Evolutionary conservation across 2,797 vertebrate genomes (phyloP), one percentile per base, ranked within the genome.

Genomic region (Malacoctenus gilli): DNA sequence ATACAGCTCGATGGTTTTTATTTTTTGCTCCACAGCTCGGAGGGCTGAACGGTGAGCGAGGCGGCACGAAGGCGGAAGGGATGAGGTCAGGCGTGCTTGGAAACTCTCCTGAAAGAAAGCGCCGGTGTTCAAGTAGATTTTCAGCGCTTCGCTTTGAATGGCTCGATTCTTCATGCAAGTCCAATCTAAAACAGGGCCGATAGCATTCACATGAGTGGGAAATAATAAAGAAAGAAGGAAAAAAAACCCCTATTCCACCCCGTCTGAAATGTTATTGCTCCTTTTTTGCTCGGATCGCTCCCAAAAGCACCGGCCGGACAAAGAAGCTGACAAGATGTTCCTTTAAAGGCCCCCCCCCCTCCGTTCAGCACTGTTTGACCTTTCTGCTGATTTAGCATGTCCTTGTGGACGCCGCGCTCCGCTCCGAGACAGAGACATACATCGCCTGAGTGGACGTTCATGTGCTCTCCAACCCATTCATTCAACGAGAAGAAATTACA

Each of bases 351-450:
- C 30, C 36, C 49, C 39, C 30, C 36, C 49, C 18, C 32, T 72
- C 57, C 62, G 55, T 43, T 8, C 57, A 25, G 41, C 58, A 41
- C 28, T 39, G 36, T 56, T 73, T 78, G 75, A 82, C 82, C 80
- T 79, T 72, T 79, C 51, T 74, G 76, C 78, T 82, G 71, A 85
- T 83, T 71, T 78, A 64, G 58, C 78, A 58, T 51, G 77, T 81
- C 76, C 68, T 68, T 77, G 67, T 57, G 60, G 62, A 72, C 62
- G 25, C 36, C 8, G 37, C 12, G 56, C 67, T 72, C 39, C 18
- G 38, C 78, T 72, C 63, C 21, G 5, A 66, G 73, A 72, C 50
- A 40, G 57, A 82, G 69, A 67, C 78, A 58, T 62, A 41, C 53
- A 60, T 67, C n/a, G 55, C 75, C 72, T 3, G 12, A 65, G 52